Evolutionary conservation across 2,113 vertebrate species (phyloP).

Genomic region (Mormyrus iriodes): DNA sequence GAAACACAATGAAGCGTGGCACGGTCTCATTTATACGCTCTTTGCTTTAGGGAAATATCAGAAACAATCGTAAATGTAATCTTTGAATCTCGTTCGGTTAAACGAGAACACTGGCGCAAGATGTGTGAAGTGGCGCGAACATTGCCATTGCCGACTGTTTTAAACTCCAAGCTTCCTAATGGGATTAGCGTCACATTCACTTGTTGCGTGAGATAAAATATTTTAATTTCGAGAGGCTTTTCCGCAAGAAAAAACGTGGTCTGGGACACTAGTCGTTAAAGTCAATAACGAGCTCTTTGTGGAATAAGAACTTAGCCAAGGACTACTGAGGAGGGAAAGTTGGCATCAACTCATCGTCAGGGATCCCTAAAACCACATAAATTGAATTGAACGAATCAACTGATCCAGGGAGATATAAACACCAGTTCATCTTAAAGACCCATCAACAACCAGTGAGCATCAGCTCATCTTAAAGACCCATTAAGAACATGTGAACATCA

Average conservation of each 20-base stretch:
- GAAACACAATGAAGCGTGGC: background rate
- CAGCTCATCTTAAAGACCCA: background rate
- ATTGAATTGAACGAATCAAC: no score
- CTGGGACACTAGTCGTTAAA: background rate
- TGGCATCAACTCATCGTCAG: background rate
- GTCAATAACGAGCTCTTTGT: background rate
- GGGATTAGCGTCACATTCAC: background rate
- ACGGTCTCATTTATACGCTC: background rate
- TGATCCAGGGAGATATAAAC: background rate
- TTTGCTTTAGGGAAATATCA: background rate
- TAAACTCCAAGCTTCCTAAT: background rate
- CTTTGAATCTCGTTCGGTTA: background rate
- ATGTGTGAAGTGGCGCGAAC: background rate
- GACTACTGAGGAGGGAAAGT: background rate
- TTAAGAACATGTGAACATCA: background rate
- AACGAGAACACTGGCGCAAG: background rate
- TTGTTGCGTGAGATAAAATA: constrained; percentile 3
- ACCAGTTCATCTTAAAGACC: background rate
- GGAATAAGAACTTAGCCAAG: background rate
- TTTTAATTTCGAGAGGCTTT: background rate
- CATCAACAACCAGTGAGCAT: background rate
- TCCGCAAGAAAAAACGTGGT: constrained; percentile 42
- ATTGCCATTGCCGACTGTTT: background rate
- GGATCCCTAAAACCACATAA: background rate
- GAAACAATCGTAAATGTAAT: constrained; percentile 11